Percentiles rank a stretch among this genome's conserved stretches.
These are phyloP conservation scores for Puntigrus tetrazona DNA, from an alignment of 2,113 vertebrate species.

Conservation along the genomic window DNA sequence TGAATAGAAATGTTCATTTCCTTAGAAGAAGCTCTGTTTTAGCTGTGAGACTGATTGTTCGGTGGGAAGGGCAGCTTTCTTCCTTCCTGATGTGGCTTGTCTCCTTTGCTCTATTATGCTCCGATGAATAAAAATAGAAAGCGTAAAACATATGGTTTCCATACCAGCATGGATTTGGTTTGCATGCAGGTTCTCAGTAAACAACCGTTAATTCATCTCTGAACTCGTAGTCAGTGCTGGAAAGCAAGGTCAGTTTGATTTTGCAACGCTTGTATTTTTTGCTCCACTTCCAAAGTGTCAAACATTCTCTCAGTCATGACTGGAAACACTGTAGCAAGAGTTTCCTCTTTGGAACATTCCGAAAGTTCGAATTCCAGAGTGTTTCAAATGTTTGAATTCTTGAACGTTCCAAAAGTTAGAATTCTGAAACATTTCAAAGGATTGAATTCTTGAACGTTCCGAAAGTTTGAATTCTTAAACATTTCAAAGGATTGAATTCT, in stretches of 20 bases:
- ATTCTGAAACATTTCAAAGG: too few relatives aligned
- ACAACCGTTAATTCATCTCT: not conserved
- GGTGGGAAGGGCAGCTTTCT: conserved; percentile 46
- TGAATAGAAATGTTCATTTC: not conserved
- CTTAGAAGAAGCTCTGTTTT: conserved; percentile 12
- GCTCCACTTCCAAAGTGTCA: not conserved
- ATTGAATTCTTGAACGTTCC: too few relatives aligned
- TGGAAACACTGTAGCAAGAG: not conserved
- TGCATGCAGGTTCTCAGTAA: conserved; percentile 42
- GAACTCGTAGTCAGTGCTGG: too few relatives aligned
- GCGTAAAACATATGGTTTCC: not conserved
- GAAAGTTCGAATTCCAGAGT: not conserved
- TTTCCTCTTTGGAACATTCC: not conserved
- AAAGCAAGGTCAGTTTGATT: not conserved
- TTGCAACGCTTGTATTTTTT: not conserved
- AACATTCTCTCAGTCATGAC: not conserved
- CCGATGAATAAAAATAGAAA: not conserved
- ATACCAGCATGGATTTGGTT: not conserved
- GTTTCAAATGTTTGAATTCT: too few relatives aligned
- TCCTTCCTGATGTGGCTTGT: conserved; percentile 38
- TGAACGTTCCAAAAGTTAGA: too few relatives aligned
- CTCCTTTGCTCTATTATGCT: conserved; percentile 39
- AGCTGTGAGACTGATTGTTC: conserved; percentile 21
- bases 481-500: too few relatives aligned
- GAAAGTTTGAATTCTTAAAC: too few relatives aligned